These are phyloP conservation scores for Siniperca undulata DNA, from an alignment of 2,797 vertebrate genomes.

Conservation along the genomic window DNA sequence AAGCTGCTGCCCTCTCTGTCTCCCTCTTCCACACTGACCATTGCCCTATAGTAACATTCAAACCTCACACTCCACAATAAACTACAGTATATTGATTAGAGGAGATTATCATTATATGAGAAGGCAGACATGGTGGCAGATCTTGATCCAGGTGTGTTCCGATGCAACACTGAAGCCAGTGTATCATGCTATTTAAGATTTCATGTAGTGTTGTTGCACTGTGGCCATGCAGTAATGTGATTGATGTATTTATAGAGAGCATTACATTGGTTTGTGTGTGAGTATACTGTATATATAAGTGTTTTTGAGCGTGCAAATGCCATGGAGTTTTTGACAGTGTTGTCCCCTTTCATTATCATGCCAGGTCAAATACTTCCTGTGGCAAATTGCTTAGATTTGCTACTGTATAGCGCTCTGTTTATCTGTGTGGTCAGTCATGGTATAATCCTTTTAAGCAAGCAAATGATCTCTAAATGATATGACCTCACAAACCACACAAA, in stretches of 20 bases:
- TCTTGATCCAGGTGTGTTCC: slow-evolving; percentile 22
- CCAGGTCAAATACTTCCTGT: slow-evolving; percentile 45
- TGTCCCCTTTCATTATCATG: slow-evolving; percentile 54
- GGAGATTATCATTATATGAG: not conserved
- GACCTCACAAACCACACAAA: slow-evolving; percentile 5
- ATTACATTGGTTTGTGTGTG: slow-evolving; percentile 51
- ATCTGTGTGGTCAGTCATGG: slow-evolving; percentile 37
- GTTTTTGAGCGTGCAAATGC: slow-evolving; percentile 56
- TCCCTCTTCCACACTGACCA: slow-evolving; percentile 64
- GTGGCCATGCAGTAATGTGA: slow-evolving; percentile 50
- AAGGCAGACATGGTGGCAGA: slow-evolving; percentile 25
- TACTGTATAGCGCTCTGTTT: slow-evolving; percentile 30
- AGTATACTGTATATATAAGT: slow-evolving; percentile 42
- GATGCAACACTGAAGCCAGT: slow-evolving; percentile 16
- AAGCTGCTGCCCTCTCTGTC: slow-evolving; percentile 77
- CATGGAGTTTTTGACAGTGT: slow-evolving; percentile 59
- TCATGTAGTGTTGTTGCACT: slow-evolving; percentile 37
- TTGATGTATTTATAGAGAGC: slow-evolving; percentile 47
- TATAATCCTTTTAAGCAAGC: slow-evolving; percentile 25
- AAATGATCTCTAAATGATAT: not conserved
- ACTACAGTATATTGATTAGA: slow-evolving; percentile 20
- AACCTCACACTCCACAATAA: slow-evolving; percentile 32
- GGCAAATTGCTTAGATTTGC: slow-evolving; percentile 50
- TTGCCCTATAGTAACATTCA: slow-evolving; percentile 47
- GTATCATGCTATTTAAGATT: slow-evolving; percentile 23